These are phyloP conservation scores for Podarcis muralis DNA, from an alignment of 2,113 vertebrate species.

Conservation along the genomic window DNA sequence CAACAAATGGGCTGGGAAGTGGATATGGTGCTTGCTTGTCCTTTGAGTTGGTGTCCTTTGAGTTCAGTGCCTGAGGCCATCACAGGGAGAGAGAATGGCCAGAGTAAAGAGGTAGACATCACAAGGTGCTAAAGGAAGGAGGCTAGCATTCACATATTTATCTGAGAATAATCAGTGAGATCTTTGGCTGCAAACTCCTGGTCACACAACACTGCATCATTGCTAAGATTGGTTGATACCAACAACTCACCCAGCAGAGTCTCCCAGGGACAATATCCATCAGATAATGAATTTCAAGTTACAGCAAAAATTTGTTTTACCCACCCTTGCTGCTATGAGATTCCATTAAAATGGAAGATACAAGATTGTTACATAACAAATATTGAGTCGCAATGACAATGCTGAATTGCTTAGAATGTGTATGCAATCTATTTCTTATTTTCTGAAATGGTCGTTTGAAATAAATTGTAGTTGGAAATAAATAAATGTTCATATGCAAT, in stretches of 20 bases:
- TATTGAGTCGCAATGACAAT: not conserved
- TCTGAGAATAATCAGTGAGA: not conserved
- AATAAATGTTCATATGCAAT: not conserved
- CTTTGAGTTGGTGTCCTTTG: not conserved
- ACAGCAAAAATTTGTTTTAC: not conserved
- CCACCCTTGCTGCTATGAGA: not conserved
- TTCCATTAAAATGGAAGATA: not conserved
- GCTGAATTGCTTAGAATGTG: constrained; percentile 1
- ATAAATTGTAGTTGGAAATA: not conserved
- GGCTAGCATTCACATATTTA: not conserved
- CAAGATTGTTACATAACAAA: not conserved
- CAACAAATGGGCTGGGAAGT: not conserved
- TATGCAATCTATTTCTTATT: constrained; percentile 15
- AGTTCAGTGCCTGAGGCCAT: no score
- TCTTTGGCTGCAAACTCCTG: not conserved
- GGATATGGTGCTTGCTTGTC: not conserved
- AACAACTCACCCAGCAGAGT: not conserved
- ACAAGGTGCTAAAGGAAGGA: not conserved
- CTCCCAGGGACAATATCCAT: not conserved
- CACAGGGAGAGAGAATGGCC: not conserved
- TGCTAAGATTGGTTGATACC: not conserved
- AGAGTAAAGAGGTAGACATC: not conserved
- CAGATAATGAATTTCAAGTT: not conserved
- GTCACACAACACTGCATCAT: not conserved
- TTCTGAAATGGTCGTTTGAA: constrained; percentile 37